Conservation (phyloP, 1,140 invertebrate species). For the Diuraphis noxia region DNA sequence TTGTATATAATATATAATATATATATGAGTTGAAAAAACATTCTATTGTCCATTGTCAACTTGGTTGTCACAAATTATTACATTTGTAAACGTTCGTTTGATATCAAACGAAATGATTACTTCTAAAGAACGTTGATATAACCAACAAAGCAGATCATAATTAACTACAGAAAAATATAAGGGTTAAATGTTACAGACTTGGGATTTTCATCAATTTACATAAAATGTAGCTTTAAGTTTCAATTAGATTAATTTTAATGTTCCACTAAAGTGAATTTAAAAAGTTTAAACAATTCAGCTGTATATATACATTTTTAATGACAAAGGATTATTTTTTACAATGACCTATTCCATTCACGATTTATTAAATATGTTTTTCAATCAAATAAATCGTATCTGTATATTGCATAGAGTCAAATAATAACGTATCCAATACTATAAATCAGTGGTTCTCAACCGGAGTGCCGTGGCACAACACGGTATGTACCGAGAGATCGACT, state of each 20-base stretch:
- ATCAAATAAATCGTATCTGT: not conserved
- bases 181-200: not conserved
- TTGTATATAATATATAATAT: not conserved
- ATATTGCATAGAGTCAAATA: too few species aligned
- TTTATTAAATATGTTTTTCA: not conserved
- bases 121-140: not conserved
- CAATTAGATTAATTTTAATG: not conserved
- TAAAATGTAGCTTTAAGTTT: not conserved
- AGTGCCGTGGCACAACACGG: too few species aligned
- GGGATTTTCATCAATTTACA: not conserved
- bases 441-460: too few species aligned
- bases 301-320: not conserved
- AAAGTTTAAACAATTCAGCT: not conserved
- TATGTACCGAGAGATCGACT: too few species aligned
- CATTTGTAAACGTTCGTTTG: not conserved
- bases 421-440: too few species aligned
- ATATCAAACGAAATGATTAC: not conserved
- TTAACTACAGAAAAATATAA: slow-evolving; percentile 2
- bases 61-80: not conserved
- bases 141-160: not conserved
- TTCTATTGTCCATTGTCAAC: not conserved
- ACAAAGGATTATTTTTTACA: not conserved
- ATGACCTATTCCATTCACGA: not conserved
- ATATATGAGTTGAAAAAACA: not conserved
- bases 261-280: not conserved